Base-by-base conservation (phyloP, 2,888 invertebrate genomes). In the Iphiclides podalirius region DNA sequence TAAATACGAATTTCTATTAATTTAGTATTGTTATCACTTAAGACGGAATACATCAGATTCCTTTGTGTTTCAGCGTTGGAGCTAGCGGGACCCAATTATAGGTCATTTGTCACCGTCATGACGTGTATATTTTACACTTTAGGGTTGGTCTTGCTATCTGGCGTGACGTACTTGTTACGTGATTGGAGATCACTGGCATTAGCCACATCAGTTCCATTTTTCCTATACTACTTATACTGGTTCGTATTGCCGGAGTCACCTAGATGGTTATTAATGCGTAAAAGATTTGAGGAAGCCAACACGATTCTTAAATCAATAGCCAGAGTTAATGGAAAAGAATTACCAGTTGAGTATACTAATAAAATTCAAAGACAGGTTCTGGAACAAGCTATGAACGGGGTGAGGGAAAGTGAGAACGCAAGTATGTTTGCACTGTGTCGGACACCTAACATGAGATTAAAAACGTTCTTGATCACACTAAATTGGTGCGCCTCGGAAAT, bases 401-500 rank as follows among this genome's bases (percentile, higher is more conserved):
- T 66, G 8, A 76, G 73, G 39, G 70, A 77, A 40, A 63, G 72
- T 0, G 80, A 83, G 61, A 61, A 75, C 11, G 76, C 75, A 0
- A 92, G 92, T 44, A 90, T 93, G 3, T 86, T 91, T 40, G 91
- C 93, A 38, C 79, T 95, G 9, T 95, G 93, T 65, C 91, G 92
- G 60, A 96, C 96, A 0, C 96, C 96, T 1, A 97, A 97, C 72
- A 95, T 97, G 94, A 89, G 97, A 37, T 80, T 96, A 9, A 97
- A 96, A 79, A 97, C 97, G 0, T 91, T 92, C 58, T 82, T 96
- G 44, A 96, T 96, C 45, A 96, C 96, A 0, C 77, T 96, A 14
- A 96, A 95, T 74, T 96, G 96, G 96, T 96, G 97, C 72, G 96
- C 96, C 40, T 97, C 96, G 63, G 96, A 96, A 68, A 96, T 95